These are phyloP conservation scores for Dicyrtoma fusca DNA, from an alignment of 2,888 invertebrate genomes.

Conservation along the genomic window DNA sequence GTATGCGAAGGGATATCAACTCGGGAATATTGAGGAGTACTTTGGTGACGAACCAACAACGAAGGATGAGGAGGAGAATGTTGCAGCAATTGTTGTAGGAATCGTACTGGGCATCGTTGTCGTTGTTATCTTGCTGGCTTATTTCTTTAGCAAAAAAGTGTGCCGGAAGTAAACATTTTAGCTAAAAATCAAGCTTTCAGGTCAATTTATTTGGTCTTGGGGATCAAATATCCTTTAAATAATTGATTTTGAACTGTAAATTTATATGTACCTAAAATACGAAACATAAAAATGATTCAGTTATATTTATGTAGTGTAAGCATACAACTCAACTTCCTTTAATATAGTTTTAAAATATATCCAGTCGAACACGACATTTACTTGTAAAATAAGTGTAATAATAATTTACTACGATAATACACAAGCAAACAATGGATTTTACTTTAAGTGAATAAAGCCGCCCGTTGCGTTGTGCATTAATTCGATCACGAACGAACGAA, in stretches of 20 bases:
- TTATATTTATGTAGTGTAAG: background rate
- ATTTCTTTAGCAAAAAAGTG: conserved; percentile 18
- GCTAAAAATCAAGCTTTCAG: no score
- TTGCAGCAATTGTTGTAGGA: conserved; percentile 35
- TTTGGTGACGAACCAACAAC: background rate
- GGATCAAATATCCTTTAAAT: no score
- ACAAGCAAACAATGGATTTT: no score
- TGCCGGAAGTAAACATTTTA: background rate
- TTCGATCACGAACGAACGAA: no score
- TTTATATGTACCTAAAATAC: background rate
- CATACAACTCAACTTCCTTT: no score
- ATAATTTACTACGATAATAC: no score
- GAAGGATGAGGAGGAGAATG: conserved; percentile 5
- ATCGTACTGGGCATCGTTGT: conserved; percentile 28
- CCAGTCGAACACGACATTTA: no score
- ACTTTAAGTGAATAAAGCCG: no score
- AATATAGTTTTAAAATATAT: no score
- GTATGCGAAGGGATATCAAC: conserved; percentile 71
- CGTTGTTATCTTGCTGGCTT: conserved; percentile 26
- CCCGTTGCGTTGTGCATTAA: no score
- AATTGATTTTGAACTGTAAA: background rate
- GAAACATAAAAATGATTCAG: background rate
- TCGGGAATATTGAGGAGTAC: conserved; percentile 32
- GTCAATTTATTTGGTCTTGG: no score
- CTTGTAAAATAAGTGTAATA: no score